Percentiles rank a stretch among this genome's conserved stretches.
Conservation (phyloP, 2,797 vertebrate genomes). For the Coilia nasus region DNA sequence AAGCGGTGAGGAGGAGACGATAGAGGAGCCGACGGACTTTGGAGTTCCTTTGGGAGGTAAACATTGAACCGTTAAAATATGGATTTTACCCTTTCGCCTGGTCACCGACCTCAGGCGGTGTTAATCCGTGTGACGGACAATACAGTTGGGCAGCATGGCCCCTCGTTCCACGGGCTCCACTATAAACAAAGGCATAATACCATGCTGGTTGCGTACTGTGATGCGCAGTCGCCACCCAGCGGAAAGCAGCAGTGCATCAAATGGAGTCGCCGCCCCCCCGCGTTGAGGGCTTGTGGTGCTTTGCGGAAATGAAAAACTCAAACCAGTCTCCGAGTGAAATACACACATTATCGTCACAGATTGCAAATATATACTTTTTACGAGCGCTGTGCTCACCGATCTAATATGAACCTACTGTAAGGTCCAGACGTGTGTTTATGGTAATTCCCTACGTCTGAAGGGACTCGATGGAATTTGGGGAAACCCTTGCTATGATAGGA, state of each 20-base stretch:
- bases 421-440: neutral
- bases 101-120: conserved; percentile 60
- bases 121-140: conserved; percentile 76
- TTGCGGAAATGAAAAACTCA: conserved; percentile 32
- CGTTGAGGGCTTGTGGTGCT: conserved; percentile 23
- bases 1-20: conserved; percentile 75
- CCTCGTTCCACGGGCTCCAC: conserved; percentile 78
- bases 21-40: conserved; percentile 63
- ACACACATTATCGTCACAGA: neutral
- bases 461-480: neutral
- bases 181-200: conserved; percentile 83
- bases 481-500: neutral
- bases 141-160: conserved; percentile 77
- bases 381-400: neutral
- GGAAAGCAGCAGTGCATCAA: conserved; percentile 42
- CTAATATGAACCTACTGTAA: neutral
- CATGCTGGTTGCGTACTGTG: conserved; percentile 63
- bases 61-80: conserved; percentile 49
- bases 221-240: conserved; percentile 57
- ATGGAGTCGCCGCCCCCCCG: conserved; percentile 49
- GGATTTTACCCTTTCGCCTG: conserved; percentile 59
- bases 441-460: neutral
- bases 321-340: conserved; percentile 7
- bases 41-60: conserved; percentile 71
- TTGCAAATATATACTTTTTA: neutral